Evolutionary conservation across 2,888 invertebrate genomes (phyloP), one percentile per base, ranked within the genome.

Genomic region (Syritta pipiens): DNA sequence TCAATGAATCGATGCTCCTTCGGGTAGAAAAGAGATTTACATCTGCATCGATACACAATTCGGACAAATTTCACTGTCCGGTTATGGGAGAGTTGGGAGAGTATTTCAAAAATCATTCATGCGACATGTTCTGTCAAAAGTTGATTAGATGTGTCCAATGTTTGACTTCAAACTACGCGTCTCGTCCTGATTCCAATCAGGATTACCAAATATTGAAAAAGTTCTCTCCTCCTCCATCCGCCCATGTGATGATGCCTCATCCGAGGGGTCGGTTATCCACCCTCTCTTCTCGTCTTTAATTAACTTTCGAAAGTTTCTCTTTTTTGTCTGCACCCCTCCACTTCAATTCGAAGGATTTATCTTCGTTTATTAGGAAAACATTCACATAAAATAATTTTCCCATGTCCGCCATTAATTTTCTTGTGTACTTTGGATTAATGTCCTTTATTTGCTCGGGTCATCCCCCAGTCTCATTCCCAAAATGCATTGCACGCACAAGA

Each of bases 341-440:
- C n/a, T n/a, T n/a, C n/a, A n/a, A n/a, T n/a, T n/a, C n/a, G n/a
- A n/a, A n/a, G n/a, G n/a, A n/a, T n/a, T n/a, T n/a, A n/a, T n/a
- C n/a, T n/a, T 53, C 37, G 53, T 55, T 10, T 62, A 72, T 74
- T 72, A 79, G 62, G 67, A 79, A 79, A 74, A 79, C 72, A 79
- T 62, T 68, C 79, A 49, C 79, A 79, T 74, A 79, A 79, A 79
- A 79, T 74, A 68, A 74, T 79, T 68, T n/a, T 57, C 51, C 74
- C 62, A 68, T 79, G 74, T 57, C 49, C 30, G 35, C 74, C 79
- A 74, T 79, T 74, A 79, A 79, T 79, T 74, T 55, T 42, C 55
- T 40, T 72, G 53, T 77, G 24, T 53, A 17, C 44, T 12, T 10
- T 48, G 65, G 65, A 77, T 77, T 77, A 77, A 77, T 72, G 42